Base-by-base conservation (phyloP, 2,797 vertebrate genomes). In the Spizella passerina region DNA sequence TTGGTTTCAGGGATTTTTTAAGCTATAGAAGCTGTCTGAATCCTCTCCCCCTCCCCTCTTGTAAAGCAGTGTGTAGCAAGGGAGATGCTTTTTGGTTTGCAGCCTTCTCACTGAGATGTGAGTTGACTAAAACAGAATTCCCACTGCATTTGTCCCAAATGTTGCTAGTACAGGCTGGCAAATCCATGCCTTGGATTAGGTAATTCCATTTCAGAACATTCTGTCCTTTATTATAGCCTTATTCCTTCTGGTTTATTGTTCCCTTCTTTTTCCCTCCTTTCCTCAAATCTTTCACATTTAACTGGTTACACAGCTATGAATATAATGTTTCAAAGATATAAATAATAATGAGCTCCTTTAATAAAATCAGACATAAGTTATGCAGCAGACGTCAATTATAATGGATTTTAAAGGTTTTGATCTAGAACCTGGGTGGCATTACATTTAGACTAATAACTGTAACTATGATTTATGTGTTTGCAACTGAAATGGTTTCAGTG, bases 401-500 rank as follows among this genome's bases (percentile, higher is more conserved):
- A 98, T 93, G 95, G 96, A 97, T 98, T 98, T 98, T 97, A 98
- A 98, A 97, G 98, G 97, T 97, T 98, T 98, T 98, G 97, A 97
- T 98, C 98, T 98, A 98, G 98, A 98, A 98, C 97, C 94, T 92
- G 93, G 96, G 97, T 96, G 94, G 97, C 96, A 97, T 97, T 98
- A 96, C 97, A 98, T 98, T 98, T 97, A 98, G 97, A 97, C 97
- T 98, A 98, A 98, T 98, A 98, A 98, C 97, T 97, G 95, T 98
- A 98, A 97, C 96, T 86, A 70, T 98, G 98, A 98, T 98, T 98
- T 98, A 98, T 98, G 97, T 98, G 97, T 98, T 98, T 98, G 97
- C 97, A 96, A 96, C 97, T 85, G 95, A 97, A 98, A 97, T 97
- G 95, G 97, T 96, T 98, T 97, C 96, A 95, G 94, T 94, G 96